A percentile compares a stretch with the other conserved stretches of the same genome.
Evolutionary conservation across 2,888 invertebrate genomes (phyloP).

Genomic region (Teleogryllus oceanicus): DNA sequence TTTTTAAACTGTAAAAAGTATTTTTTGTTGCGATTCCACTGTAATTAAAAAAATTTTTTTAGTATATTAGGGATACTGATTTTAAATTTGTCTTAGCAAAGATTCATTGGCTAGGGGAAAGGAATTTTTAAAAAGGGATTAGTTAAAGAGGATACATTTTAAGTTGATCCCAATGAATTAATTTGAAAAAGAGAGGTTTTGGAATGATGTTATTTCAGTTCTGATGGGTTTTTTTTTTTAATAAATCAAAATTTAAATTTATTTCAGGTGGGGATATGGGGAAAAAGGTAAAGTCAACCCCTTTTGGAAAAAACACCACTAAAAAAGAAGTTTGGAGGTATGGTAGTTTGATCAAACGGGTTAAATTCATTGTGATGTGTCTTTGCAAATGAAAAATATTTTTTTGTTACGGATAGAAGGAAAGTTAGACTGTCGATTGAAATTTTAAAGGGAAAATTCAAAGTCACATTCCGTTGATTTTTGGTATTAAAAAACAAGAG

Average conservation of each 20-base stretch:
- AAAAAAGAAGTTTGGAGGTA: constrained; percentile 88
- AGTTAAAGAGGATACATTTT: no score
- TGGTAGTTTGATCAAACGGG: background rate
- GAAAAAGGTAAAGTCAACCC: constrained; percentile 87
- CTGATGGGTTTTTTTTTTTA: background rate
- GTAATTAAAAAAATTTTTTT: no score
- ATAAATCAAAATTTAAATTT: background rate
- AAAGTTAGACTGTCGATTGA: background rate
- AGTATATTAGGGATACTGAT: no score
- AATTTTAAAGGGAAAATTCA: background rate
- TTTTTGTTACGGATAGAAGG: background rate
- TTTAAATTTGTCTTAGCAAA: no score
- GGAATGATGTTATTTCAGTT: no score
- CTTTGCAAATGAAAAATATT: background rate
- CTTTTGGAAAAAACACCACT: constrained; percentile 84
- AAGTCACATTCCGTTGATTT: background rate
- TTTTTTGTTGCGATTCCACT: no score
- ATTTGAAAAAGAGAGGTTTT: no score
- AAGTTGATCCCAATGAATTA: no score
- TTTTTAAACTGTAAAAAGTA: no score
- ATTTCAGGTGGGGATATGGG: constrained; percentile 89
- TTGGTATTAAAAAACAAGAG: background rate
- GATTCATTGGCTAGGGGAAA: no score
- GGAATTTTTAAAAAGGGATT: no score
- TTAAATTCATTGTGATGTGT: background rate